Conservation (phyloP, 2,888 invertebrate genomes). For the Pristionchus exspectatus region DNA sequence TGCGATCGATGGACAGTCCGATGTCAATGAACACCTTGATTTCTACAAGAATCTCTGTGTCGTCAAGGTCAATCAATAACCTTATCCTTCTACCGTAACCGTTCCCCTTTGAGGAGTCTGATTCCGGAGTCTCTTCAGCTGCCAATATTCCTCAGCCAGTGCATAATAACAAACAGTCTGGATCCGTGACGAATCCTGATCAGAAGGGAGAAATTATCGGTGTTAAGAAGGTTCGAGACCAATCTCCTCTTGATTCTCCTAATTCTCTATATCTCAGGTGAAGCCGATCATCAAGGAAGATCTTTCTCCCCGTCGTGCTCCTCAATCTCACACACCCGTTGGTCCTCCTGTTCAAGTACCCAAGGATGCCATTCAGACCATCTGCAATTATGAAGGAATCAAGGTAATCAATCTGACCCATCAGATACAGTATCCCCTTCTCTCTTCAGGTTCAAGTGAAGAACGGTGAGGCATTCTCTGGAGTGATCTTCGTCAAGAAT, state of each 20-base stretch:
- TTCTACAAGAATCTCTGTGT: conserved; percentile 78
- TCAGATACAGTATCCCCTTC: background rate
- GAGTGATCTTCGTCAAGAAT: conserved; percentile 79
- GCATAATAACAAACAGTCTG: conserved; percentile 63
- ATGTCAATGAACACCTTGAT: conserved; percentile 75
- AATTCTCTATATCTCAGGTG: background rate
- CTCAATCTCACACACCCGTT: conserved; percentile 63
- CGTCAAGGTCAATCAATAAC: conserved; percentile 63
- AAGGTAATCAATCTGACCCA: conserved; percentile 63
- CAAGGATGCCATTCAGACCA: conserved; percentile 75
- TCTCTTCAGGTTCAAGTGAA: conserved; percentile 69
- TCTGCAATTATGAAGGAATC: conserved; percentile 79
- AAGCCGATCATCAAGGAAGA: conserved; percentile 68
- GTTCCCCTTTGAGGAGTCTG: conserved; percentile 64
- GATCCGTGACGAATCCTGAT: conserved; percentile 65
- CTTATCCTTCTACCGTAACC: background rate
- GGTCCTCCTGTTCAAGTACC: conserved; percentile 72
- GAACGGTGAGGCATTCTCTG: conserved; percentile 75
- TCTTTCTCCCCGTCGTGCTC: conserved; percentile 64
- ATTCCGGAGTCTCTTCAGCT: conserved; percentile 73
- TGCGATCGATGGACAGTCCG: conserved; percentile 70
- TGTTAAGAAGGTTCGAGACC: conserved; percentile 61
- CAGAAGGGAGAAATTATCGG: conserved; percentile 60
- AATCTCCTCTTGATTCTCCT: background rate
- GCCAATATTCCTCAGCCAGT: conserved; percentile 75